Evolutionary conservation across 2,888 invertebrate genomes (phyloP), one percentile per base, ranked within the genome.

Genomic region (Nowickia ferox): DNA sequence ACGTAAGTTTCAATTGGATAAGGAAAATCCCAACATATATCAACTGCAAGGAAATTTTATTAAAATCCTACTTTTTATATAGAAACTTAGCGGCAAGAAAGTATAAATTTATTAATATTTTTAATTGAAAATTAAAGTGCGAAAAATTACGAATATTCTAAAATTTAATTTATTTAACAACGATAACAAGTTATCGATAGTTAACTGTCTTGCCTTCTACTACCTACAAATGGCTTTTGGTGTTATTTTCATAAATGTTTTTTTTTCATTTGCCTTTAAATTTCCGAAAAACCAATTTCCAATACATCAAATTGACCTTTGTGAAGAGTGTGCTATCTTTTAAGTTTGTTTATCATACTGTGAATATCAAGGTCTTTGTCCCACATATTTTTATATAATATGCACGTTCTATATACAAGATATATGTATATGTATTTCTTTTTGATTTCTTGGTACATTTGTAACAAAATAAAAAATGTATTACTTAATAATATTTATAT

Each of bases 261-360:
- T 5, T 30, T 30, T 30, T 30, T 30, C 4, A 30, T 30, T 30
- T 19, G 2, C 46, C 15, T 17, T 46, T 51, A 44, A 68, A 63
- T 48, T 74, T 51, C 65, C 71, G 77, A 51, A 59, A 57, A 59
- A n/a, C 17, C 72, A 68, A 78, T 74, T 74, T 53, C 42, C 72
- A 74, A 78, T 84, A 78, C 72, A 84, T 78, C 66, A 78, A 72
- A 68, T 53, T 78, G 72, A 83, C 77, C 72, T 78, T 83, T 68
- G 65, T 57, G 17, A 69, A 61, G 59, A 55, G n/a, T 74, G 44
- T 44, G 42, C 59, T 51, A 22, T 30, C 5, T 15, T 10, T 13
- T 9, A 10, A 63, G 17, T 59, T 51, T 81, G 15, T 11, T 11
- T 19, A 11, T 51, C 17, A 22, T 48, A 17, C 19, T 53, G 46